A percentile compares a stretch with the other conserved stretches of the same genome.
These are phyloP conservation scores for Pelosia muscerda DNA, from an alignment of 2,888 invertebrate genomes.

Conservation along the genomic window DNA sequence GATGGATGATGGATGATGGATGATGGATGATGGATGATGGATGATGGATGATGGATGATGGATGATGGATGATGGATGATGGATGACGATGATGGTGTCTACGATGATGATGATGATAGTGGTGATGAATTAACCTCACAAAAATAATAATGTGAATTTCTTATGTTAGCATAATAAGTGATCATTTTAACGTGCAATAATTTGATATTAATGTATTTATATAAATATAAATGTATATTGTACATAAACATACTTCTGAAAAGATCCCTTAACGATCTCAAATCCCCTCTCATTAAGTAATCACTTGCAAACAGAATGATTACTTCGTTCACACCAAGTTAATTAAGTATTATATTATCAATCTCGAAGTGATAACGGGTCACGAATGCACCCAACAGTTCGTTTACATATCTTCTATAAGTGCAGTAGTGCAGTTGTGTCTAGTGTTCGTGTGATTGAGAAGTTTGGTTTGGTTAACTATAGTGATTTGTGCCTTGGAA, in stretches of 20 bases:
- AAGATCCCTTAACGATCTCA: neutral
- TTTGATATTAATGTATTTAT: neutral
- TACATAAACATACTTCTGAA: neutral
- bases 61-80: no score
- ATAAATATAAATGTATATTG: neutral
- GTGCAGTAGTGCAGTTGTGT: constrained; percentile 25
- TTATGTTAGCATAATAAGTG: no score
- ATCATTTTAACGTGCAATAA: no score
- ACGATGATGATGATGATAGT: no score
- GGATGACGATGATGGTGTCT: no score
- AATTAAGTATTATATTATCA: constrained; percentile 50
- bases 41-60: no score
- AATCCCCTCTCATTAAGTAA: constrained; percentile 36
- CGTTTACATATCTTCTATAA: constrained; percentile 35
- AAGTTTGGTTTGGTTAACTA: constrained; percentile 1
- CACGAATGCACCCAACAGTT: constrained; percentile 39
- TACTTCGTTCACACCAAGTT: constrained; percentile 37
- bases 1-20: no score
- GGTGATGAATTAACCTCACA: no score
- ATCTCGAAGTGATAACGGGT: constrained; percentile 49
- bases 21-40: no score
- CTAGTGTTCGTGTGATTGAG: neutral
- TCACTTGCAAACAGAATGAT: constrained; percentile 45
- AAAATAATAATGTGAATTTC: no score
- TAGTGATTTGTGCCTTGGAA: constrained; percentile 20